Percentiles rank a stretch among this genome's conserved stretches.
Conservation (phyloP, 2,888 invertebrate species). For the Caenorhabditis virilis region DNA sequence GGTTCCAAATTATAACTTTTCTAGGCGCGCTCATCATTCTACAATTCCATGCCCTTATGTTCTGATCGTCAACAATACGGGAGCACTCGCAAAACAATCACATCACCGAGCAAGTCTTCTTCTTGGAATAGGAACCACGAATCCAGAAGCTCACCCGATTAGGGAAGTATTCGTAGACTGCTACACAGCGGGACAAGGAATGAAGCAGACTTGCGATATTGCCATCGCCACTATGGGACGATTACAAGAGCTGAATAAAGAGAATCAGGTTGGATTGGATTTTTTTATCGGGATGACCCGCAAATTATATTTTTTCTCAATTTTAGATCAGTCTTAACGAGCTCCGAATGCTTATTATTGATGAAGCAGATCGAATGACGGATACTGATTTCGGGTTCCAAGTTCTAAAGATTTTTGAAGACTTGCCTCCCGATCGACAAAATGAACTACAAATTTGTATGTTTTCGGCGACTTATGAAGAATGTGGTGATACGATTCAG, state of each 20-base stretch:
- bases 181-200: not conserved
- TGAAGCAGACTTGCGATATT: slow-evolving; percentile 12
- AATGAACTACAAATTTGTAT: slow-evolving; percentile 10
- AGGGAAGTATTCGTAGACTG: slow-evolving; percentile 11
- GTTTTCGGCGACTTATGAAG: slow-evolving; percentile 20
- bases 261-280: not conserved
- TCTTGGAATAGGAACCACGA: slow-evolving; percentile 1
- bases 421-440: slow-evolving; percentile 2
- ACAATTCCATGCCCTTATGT: slow-evolving; percentile 11
- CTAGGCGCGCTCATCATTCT: not conserved
- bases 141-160: slow-evolving; percentile 1
- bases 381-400: slow-evolving; percentile 26
- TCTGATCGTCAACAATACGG: slow-evolving; percentile 15
- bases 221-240: slow-evolving; percentile 27
- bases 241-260: slow-evolving; percentile 5
- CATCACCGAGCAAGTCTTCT: slow-evolving; percentile 5
- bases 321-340: slow-evolving; percentile 7
- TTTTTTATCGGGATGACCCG: not conserved
- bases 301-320: too few relatives aligned
- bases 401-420: slow-evolving; percentile 14
- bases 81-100: slow-evolving; percentile 8
- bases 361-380: slow-evolving; percentile 47
- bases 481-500: not conserved
- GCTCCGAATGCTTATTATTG: slow-evolving; percentile 30
- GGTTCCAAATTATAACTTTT: not conserved